Base-by-base conservation (phyloP, 2,113 vertebrate species). In the Rousettus leschenaultii region DNA sequence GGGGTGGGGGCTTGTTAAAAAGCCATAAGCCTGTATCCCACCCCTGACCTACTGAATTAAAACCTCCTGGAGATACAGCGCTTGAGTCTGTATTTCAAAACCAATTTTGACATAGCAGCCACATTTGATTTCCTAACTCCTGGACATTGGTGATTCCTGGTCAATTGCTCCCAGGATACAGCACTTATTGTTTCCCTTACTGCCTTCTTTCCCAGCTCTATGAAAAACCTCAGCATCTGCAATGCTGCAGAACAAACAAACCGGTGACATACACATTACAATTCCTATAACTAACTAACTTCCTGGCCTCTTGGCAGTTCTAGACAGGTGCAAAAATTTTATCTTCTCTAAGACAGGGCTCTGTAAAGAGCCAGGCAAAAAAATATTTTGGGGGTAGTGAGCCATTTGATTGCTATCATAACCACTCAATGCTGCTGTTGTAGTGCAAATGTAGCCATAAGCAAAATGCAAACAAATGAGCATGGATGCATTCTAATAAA, bases 211-310 rank as follows among this genome's bases (percentile, higher is more conserved):
- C 48, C 16, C 48, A n/a, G 43, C 15, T 87, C 70, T 7, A 4
- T 5, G 51, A 51, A 30, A 68, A 79, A 48, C 11, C 6, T 0
- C 3, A 6, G 26, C 4, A 0, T 43, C 38, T 79, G 28, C 6
- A 8, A 38, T 2, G 16, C 59, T n/a, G 3, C 40, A 19, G 22
- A 30, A 43, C 18, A 70, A 16, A 71, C 12, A 40, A 1, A 19
- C 4, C 0, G 0, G 35, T 59, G 78, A 79, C 16, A 8, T 8
- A 21, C 0, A 14, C 57, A 7, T 10, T 18, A 24, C 1, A n/a
- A 53, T 53, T 33, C 74, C 51, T 53, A 2, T 1, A 14, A 4
- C 33, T 1, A 14, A 4, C 33, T 65, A 38, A 90, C 22, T 35
- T 77, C n/a, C 78, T 40, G 22, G 59, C 14, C 30, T 79, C 15